These are phyloP conservation scores for Semnornis frantzii DNA, from an alignment of 2,113 vertebrate species.

Conservation along the genomic window DNA sequence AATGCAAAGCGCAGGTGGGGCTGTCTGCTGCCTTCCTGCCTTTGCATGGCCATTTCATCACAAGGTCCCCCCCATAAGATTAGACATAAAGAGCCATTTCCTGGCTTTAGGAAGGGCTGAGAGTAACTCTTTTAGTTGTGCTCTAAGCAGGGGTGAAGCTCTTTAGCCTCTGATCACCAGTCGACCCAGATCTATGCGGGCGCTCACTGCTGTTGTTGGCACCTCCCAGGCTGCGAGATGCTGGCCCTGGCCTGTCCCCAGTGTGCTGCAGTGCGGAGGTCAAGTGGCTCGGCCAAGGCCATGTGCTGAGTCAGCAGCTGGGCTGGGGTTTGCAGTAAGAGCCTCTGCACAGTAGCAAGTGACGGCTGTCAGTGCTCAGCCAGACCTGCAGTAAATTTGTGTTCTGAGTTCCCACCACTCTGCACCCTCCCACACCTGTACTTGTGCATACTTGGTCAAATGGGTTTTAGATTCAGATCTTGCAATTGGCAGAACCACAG, in stretches of 20 bases:
- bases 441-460: not conserved
- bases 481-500: not conserved
- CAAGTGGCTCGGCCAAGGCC: not conserved
- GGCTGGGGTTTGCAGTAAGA: not conserved
- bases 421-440: not conserved
- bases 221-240: not conserved
- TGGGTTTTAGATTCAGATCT: not conserved
- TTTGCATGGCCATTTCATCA: not conserved
- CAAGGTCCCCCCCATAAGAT: not conserved
- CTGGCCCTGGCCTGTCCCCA: not conserved
- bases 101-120: not conserved
- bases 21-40: not conserved
- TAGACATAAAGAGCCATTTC: not conserved
- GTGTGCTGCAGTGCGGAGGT: not conserved
- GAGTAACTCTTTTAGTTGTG: not conserved
- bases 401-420: not conserved
- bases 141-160: not conserved
- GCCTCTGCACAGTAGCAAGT: not conserved
- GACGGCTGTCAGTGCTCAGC: not conserved
- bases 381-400: not conserved
- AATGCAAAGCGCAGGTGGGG: not conserved
- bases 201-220: rapidly evolving
- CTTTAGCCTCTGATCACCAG: not conserved
- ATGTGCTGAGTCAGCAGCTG: not conserved
- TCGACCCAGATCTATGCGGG: not conserved